Evolutionary conservation across 2,113 vertebrate genomes (phyloP), one percentile per base, ranked within the genome.

Genomic region (Elephas maximus): DNA sequence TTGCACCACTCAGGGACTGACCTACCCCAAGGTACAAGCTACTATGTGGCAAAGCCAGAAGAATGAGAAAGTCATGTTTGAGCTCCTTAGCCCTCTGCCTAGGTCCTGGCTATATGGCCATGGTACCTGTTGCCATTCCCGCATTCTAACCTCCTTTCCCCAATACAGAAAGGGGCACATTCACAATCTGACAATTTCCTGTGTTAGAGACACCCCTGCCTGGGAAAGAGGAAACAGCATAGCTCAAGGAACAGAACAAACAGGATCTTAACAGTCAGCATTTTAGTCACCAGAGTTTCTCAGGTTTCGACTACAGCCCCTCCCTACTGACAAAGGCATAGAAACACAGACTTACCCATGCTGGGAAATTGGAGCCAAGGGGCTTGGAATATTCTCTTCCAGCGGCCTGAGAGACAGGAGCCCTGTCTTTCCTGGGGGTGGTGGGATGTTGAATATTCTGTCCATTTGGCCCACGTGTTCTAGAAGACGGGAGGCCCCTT

Each of bases 391-490:
- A 96, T 90, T 48, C 98, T 93, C 67, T 92, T 81, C 23, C 98
- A 88, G n/a, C 60, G 65, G 91, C 82, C 20, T 77, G 8, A 81
- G 65, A 15, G 53, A 44, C 0, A 6, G 74, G 7, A 11, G 53
- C 51, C 69, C 71, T 95, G 69, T 51, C 79, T 85, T 80, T 6
- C 98, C 98, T 45, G 63, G 65, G 53, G 97, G 97, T 41, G 98
- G 98, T 33, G 98, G 99, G 78, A 99, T 97, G 28, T 98, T 98
- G 94, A 99, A 98, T 63, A 99, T 78, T 97, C 98, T 99, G 96
- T 99, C 99, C 41, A 99, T 98, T 91, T 99, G 98, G 90, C 98
- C 99, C 89, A 99, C 99, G 1, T 99, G 99, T 48, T 99, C 99
- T 77, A 99, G 97, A 63, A 99, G 98, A 60, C 98, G 98, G 44